phyloP scores from a whole-genome alignment of 2,797 vertebrate species.

The Sphenopsis melanotis region DNA sequence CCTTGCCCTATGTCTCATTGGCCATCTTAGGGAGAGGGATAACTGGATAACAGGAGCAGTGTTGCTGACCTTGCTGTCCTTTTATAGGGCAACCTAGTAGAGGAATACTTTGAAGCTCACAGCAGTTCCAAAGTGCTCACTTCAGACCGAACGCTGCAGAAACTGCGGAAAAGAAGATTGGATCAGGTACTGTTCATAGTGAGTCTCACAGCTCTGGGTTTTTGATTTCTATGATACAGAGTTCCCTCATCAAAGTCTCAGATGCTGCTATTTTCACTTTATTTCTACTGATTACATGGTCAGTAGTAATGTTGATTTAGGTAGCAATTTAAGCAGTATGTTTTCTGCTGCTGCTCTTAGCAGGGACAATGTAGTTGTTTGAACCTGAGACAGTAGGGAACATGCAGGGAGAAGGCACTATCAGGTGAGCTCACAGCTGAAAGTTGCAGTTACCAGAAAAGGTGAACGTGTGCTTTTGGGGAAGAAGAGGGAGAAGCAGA shows the following conservation, averaged over 20 bases:
- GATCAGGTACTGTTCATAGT: slow-evolving; percentile 79
- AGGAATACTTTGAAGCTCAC: slow-evolving; percentile 97
- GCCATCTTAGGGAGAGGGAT: neutral
- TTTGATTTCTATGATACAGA: neutral
- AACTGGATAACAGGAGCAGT: neutral
- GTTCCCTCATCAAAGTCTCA: neutral
- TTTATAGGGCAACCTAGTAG: slow-evolving; percentile 82
- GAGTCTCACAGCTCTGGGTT: neutral
- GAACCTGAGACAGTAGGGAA: too few species aligned
- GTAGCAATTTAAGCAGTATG: too few species aligned
- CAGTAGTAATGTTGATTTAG: too few species aligned
- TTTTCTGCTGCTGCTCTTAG: too few species aligned
- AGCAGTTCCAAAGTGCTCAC: slow-evolving; percentile 94
- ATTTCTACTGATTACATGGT: too few species aligned
- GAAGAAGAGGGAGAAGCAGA: too few species aligned
- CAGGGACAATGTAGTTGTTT: too few species aligned
- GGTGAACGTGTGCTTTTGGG: too few species aligned
- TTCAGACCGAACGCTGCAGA: slow-evolving; percentile 91
- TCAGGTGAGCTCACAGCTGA: too few species aligned
- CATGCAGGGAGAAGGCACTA: too few species aligned
- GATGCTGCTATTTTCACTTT: too few species aligned
- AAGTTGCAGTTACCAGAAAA: too few species aligned
- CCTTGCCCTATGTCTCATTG: neutral
- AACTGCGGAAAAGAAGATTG: slow-evolving; percentile 83
- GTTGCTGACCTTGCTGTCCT: slow-evolving; percentile 4